phyloP scores from a whole-genome alignment of 1,140 invertebrate genomes.

The Trypoxylus dichotomus region DNA sequence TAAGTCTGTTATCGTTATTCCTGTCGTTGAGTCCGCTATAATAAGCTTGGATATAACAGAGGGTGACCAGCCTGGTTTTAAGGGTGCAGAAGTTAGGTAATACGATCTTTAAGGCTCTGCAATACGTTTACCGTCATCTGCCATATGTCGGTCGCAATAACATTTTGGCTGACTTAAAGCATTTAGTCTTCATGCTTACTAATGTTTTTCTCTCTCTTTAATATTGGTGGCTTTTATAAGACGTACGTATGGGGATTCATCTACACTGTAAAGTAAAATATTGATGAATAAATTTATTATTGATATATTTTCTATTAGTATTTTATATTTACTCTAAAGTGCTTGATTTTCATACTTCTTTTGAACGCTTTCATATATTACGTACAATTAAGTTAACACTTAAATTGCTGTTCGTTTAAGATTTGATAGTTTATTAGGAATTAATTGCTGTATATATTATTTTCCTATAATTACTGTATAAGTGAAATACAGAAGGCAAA shows the following conservation, averaged over 20 bases:
- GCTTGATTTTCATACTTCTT: no score
- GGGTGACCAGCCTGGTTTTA: not conserved
- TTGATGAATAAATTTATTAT: not conserved
- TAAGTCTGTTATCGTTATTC: constrained; percentile 19
- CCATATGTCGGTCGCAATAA: constrained; percentile 26
- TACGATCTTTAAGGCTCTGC: constrained; percentile 25
- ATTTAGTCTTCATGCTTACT: constrained; percentile 1
- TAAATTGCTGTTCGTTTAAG: no score
- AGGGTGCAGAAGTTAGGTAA: constrained; percentile 19
- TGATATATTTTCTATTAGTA: no score
- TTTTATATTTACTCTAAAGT: no score
- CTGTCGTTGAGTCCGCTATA: constrained; percentile 8
- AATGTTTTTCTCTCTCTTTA: not conserved
- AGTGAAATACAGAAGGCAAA: not conserved
- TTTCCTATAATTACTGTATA: not conserved
- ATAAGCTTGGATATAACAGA: constrained; percentile 12
- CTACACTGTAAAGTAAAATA: not conserved
- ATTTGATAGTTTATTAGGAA: no score
- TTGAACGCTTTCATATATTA: no score
- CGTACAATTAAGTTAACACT: no score
- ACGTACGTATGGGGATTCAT: no score
- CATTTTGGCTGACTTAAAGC: constrained; percentile 19
- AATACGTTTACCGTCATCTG: constrained; percentile 27
- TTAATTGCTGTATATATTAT: no score
- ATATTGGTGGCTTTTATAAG: not conserved